Conservation (phyloP, 92 coral and sea anemone genomes). For the Phenganax stokvisi region DNA sequence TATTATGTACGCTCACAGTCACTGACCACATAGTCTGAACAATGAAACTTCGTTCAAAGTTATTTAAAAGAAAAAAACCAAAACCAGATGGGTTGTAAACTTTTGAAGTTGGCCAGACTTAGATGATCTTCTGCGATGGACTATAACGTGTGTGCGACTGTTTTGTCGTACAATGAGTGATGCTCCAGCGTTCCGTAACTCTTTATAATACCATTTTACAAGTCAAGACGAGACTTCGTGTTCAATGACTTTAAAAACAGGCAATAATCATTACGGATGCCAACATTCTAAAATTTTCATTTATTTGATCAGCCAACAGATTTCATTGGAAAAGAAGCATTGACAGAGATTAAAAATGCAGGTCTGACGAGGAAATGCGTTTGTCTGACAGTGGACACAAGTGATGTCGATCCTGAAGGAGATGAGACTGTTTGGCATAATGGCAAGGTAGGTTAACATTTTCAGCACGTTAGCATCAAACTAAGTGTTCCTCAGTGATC, state of each 20-base stretch:
- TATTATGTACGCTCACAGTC: no score
- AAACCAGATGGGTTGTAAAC: no score
- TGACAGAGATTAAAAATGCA: constrained; percentile 64
- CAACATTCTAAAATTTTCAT: background rate
- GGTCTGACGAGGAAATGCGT: constrained; percentile 71
- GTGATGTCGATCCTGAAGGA: constrained; percentile 92
- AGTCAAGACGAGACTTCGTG: background rate
- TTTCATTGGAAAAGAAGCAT: constrained; percentile 87
- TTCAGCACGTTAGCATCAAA: no score
- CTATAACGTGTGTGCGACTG: no score
- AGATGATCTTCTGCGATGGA: no score
- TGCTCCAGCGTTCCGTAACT: no score
- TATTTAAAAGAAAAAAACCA: no score
- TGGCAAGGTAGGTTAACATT: constrained; percentile 65
- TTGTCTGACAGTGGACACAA: constrained; percentile 78
- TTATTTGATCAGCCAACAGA: constrained; percentile 52
- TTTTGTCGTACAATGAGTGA: no score
- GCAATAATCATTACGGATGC: no score
- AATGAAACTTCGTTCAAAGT: background rate
- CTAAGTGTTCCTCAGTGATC: no score
- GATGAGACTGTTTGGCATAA: constrained; percentile 93
- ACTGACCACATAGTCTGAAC: background rate
- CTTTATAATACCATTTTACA: no score
- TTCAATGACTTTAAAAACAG: background rate
- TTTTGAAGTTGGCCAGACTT: no score